Evolutionary conservation across 2,797 vertebrate species (phyloP).

Genomic region (Protosalanx chinensis): DNA sequence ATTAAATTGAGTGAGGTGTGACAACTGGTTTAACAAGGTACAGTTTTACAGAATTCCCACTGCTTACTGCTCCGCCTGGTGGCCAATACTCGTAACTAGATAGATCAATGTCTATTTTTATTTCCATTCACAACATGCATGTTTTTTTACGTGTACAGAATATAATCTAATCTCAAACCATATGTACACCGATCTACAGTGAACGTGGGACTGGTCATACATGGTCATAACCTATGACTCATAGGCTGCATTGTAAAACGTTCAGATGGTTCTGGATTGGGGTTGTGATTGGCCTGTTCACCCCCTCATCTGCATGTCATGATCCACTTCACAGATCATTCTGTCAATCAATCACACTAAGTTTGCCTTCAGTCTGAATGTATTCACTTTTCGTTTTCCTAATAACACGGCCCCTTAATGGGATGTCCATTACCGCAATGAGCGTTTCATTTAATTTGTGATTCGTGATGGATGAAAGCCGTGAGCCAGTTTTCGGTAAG

Average conservation of each 20-base stretch:
- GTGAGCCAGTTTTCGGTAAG: constrained; percentile 64
- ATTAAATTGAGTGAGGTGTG: not conserved
- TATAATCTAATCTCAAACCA: too few relatives aligned
- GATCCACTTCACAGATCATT: not conserved
- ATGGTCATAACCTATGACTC: too few relatives aligned
- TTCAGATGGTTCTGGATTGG: not conserved
- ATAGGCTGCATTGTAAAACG: not conserved
- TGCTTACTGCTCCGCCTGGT: not conserved
- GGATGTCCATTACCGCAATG: constrained; percentile 40
- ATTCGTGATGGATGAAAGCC: constrained; percentile 62
- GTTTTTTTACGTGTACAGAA: too few relatives aligned
- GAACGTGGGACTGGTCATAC: too few relatives aligned
- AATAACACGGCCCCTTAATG: constrained; percentile 47
- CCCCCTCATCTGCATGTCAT: not conserved
- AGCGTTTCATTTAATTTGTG: constrained; percentile 15
- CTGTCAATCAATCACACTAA: constrained; percentile 50
- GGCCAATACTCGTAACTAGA: not conserved
- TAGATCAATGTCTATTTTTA: not conserved
- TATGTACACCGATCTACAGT: too few relatives aligned
- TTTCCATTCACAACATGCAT: not conserved
- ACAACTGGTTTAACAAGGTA: not conserved
- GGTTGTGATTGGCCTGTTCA: not conserved
- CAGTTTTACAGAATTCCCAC: not conserved
- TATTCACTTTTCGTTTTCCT: not conserved
- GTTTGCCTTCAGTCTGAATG: not conserved